Conservation (phyloP, 2,888 invertebrate species). For the Abrostola tripartita region DNA sequence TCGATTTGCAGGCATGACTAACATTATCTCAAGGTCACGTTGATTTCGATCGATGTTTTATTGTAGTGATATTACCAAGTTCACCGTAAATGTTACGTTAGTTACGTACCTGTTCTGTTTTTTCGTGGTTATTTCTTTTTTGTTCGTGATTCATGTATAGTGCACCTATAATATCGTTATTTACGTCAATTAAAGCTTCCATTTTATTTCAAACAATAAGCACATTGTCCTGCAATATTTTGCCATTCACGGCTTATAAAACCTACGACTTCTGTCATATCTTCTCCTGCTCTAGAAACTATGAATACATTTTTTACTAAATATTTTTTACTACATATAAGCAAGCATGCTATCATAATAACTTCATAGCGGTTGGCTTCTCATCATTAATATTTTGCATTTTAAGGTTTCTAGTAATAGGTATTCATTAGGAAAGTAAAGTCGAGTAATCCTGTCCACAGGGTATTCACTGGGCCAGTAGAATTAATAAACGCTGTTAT, state of each 20-base stretch:
- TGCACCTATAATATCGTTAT: not conserved
- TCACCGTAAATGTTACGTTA: conserved; percentile 36
- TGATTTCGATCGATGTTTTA: conserved; percentile 57
- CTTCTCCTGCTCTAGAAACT: too few relatives aligned
- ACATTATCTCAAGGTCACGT: conserved; percentile 59
- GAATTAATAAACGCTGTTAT: not conserved
- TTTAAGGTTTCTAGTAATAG: not conserved
- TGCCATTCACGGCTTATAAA: too few relatives aligned
- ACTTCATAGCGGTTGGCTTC: not conserved
- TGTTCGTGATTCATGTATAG: not conserved
- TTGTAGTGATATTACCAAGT: conserved; percentile 39
- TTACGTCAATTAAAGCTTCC: too few relatives aligned
- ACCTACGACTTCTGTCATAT: too few relatives aligned
- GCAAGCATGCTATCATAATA: not conserved
- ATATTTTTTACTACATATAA: not conserved
- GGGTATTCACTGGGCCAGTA: not conserved
- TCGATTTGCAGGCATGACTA: conserved; percentile 49
- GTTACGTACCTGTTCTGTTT: conserved; percentile 27
- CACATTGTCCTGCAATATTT: too few relatives aligned
- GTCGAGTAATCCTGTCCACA: not conserved
- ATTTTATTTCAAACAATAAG: too few relatives aligned
- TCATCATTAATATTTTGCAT: not conserved
- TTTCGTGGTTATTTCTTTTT: conserved; percentile 18
- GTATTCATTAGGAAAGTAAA: not conserved
- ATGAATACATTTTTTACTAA: not conserved